Evolutionary conservation across 2,797 vertebrate genomes (phyloP).

Genomic region (Triplophysa yarkandensis): DNA sequence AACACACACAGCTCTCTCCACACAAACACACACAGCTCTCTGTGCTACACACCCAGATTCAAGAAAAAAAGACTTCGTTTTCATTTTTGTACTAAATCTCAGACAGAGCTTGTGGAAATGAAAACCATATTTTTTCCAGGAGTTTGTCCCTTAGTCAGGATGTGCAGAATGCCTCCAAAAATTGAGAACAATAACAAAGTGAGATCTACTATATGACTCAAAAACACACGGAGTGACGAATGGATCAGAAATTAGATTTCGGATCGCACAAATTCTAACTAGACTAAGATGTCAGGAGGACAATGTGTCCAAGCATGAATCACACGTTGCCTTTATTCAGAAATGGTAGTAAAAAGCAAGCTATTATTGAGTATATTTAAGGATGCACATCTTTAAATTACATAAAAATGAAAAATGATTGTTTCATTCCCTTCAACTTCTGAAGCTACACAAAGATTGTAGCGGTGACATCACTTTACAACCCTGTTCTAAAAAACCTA

Average conservation of each 20-base stretch:
- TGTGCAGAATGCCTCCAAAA: conserved; percentile 33
- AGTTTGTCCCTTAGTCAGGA: conserved; percentile 50
- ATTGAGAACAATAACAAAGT: conserved; percentile 22
- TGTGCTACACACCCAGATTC: not conserved
- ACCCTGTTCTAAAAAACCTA: not conserved
- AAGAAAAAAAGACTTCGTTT: conserved; percentile 8
- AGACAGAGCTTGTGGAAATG: conserved; percentile 51
- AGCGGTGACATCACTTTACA: not conserved
- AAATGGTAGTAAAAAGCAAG: not conserved
- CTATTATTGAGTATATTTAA: not conserved
- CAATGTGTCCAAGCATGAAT: not conserved
- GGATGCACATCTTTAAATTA: not conserved
- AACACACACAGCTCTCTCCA: too few species aligned
- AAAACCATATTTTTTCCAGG: conserved; percentile 63
- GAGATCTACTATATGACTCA: not conserved
- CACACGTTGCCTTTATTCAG: not conserved
- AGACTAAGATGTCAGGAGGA: too few species aligned
- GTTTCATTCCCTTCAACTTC: not conserved
- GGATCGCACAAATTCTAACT: too few species aligned
- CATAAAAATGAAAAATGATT: too few species aligned
- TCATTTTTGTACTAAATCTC: conserved; percentile 17
- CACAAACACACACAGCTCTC: not conserved
- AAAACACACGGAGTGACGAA: not conserved
- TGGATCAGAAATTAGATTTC: not conserved
- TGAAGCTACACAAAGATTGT: not conserved